phyloP scores from a whole-genome alignment of 2,113 vertebrate species.

The Ifrita kowaldi region DNA sequence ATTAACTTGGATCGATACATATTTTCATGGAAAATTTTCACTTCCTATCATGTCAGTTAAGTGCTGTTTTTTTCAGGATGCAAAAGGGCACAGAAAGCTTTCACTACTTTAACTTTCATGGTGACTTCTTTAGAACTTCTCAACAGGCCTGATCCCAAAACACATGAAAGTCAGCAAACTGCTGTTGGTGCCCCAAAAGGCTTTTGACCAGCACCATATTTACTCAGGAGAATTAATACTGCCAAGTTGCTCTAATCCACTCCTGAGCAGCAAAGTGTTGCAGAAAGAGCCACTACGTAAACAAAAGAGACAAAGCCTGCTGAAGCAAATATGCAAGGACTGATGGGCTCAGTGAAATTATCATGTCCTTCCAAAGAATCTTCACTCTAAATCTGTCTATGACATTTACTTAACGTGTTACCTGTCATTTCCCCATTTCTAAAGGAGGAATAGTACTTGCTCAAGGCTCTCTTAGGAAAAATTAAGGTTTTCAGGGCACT shows the following conservation, averaged over 20 bases:
- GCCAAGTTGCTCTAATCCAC: not conserved
- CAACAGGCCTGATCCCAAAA: not conserved
- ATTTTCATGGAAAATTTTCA: not conserved
- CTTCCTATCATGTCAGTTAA: not conserved
- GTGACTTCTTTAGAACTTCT: not conserved
- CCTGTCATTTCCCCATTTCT: conserved; percentile 1
- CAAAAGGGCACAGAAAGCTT: not conserved
- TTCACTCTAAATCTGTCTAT: conserved; percentile 27
- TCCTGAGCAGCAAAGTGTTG: not conserved
- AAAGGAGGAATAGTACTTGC: not conserved
- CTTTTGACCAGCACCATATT: not conserved
- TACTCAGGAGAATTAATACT: not conserved
- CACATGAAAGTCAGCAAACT: not conserved
- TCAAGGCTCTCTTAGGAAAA: conserved; percentile 3
- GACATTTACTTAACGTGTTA: conserved; percentile 28
- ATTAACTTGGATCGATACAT: not conserved
- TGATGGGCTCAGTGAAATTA: not conserved
- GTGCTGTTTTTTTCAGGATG: not conserved
- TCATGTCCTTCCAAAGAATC: not conserved
- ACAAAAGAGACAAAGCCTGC: not conserved
- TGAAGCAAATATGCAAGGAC: not conserved
- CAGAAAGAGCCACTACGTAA: not conserved
- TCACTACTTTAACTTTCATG: not conserved
- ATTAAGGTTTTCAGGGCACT: conserved; percentile 19
- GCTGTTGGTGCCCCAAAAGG: not conserved